Evolutionary conservation across 2,797 vertebrate species (phyloP).

Genomic region (Mastacembelus armatus): DNA sequence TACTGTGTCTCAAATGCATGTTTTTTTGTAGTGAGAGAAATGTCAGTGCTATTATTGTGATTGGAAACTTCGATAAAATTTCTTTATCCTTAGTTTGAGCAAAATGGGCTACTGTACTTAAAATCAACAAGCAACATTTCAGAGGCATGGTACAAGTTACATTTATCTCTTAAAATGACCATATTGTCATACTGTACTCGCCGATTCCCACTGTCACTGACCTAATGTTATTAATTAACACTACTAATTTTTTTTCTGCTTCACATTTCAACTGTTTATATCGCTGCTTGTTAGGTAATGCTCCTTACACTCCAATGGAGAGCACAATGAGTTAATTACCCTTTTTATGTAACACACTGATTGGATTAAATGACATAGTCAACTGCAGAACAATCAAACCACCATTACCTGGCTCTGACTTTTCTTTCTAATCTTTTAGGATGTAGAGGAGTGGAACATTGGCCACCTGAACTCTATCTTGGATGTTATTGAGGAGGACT

Average conservation of each 20-base stretch:
- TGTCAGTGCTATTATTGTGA: no score
- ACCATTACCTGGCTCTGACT: neutral
- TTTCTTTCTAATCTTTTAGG: conserved; percentile 77
- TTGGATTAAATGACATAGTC: conserved; percentile 1
- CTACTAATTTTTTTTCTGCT: neutral
- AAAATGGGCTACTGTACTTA: conserved; percentile 1
- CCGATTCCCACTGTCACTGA: neutral
- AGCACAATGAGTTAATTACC: no score
- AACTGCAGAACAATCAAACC: neutral
- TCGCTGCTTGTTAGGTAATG: neutral
- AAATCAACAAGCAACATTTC: neutral
- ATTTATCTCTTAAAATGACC: neutral
- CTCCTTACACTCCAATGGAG: neutral
- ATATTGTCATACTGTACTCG: neutral
- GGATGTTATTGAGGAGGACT: conserved; percentile 95
- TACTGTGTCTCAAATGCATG: no score
- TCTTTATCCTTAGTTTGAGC: neutral
- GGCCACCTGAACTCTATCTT: conserved; percentile 94
- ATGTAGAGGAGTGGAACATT: conserved; percentile 96
- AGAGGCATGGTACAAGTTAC: neutral
- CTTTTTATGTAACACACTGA: no score
- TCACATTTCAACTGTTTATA: neutral
- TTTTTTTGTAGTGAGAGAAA: neutral
- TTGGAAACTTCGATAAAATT: neutral
- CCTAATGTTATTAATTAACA: neutral